Evolutionary conservation across 53 echinoderm and acorn worm species (phyloP), one percentile per base, ranked within the genome.

Genomic region (Zoroaster sp.): DNA sequence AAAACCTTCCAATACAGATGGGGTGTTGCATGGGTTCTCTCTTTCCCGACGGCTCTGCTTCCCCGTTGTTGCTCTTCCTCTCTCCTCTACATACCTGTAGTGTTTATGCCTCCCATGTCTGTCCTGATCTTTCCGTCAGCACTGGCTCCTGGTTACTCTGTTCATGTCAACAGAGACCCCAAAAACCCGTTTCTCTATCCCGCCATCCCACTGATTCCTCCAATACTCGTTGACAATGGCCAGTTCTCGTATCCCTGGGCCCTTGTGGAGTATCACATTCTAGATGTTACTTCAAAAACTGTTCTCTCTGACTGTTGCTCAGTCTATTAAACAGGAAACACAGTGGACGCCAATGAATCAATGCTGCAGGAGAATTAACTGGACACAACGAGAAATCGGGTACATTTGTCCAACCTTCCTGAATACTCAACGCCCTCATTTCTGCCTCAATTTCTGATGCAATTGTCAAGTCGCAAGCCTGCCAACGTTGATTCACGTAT

Each of bases 271-370:
- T n/a, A n/a, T n/a, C n/a, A n/a, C n/a, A n/a, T n/a, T n/a, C n/a
- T 31, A 65, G 55, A 1, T 39, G 66, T 0, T 63, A 12, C 11
- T 66, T 63, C 25, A 0, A 0, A 25, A 80, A 36, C 85, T 72
- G n/a, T 7, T 70, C 35, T 32, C 18, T 31, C 5, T 45, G 85
- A 13, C 18, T n/a, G n/a, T n/a, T n/a, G 47, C 45, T 39, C 41
- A 80, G 25, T 52, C 63, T 20, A 14, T 80, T 80, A 11, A 38
- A 65, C 0, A 65, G 41, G n/a, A 80, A 80, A 40, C 80, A 40
- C 66, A 80, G 40, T 8, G 66, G 66, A 40, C 80, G 80, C 80
- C 80, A 80, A 30, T 85, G 85, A 46, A 85, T 85, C 0, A 85
- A 39, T 1, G 6, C 85, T 0, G 85, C 85, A 4, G 70, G 85